A percentile compares a stretch with the other conserved stretches of the same genome.
Evolutionary conservation across 2,113 vertebrate species (phyloP).

Genomic region (Pituophis catenifer): DNA sequence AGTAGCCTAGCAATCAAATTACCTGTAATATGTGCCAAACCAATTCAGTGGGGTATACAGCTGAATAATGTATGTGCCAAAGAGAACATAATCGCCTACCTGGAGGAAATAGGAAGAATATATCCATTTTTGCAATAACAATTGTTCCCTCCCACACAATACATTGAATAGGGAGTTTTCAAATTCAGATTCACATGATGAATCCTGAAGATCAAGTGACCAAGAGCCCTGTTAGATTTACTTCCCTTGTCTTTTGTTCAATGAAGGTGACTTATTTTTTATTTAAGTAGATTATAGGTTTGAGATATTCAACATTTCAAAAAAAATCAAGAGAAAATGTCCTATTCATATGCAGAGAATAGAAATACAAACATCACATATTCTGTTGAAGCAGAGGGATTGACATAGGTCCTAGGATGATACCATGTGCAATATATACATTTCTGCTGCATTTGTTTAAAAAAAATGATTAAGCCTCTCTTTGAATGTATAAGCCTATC

Average conservation of each 20-base stretch:
- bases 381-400: not conserved
- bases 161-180: not conserved
- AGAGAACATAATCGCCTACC: conserved; percentile 96
- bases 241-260: not conserved
- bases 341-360: not conserved
- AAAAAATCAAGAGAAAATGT: not conserved
- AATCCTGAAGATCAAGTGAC: not conserved
- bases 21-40: conserved; percentile 99
- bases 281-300: not conserved
- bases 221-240: not conserved
- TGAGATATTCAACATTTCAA: not conserved
- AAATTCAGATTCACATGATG: not conserved
- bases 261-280: not conserved
- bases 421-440: not conserved
- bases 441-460: not conserved
- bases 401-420: not conserved
- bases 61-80: conserved; percentile 95
- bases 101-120: conserved; percentile 47
- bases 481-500: not conserved
- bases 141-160: not conserved
- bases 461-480: not conserved
- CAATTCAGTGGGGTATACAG: conserved; percentile 94
- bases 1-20: not conserved
- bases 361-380: not conserved
- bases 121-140: not conserved